Evolutionary conservation across 2,888 invertebrate genomes (phyloP).

Genomic region (Drosophila emarginata): DNA sequence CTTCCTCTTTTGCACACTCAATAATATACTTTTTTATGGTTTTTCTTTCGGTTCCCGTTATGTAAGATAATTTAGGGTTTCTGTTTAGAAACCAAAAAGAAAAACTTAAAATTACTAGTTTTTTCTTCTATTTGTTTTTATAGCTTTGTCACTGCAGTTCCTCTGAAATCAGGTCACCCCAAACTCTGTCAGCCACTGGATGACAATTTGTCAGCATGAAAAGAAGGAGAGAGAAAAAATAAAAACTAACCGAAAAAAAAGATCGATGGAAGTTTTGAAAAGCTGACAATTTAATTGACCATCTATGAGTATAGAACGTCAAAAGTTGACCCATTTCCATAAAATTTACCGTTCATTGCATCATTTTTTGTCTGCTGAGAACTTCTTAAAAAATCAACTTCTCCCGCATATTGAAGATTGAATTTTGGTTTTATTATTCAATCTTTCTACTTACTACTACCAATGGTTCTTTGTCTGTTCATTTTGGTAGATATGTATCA

Average conservation of each 20-base stretch:
- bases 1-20: constrained; percentile 12
- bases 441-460: constrained; percentile 29
- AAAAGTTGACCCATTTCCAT: constrained; percentile 57
- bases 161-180: constrained; percentile 6
- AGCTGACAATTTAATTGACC: constrained; percentile 67
- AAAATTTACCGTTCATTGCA: constrained; percentile 65
- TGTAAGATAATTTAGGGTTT: constrained; percentile 14
- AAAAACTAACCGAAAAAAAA: constrained; percentile 17
- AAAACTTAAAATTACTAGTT: background rate
- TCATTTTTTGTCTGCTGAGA: constrained; percentile 45
- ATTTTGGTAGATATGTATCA: constrained; percentile 33
- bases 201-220: constrained; percentile 56
- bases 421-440: background rate
- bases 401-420: constrained; percentile 48
- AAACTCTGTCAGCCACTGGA: constrained; percentile 11
- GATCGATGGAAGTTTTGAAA: constrained; percentile 58
- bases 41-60: constrained; percentile 8
- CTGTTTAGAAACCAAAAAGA: background rate
- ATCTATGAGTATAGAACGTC: constrained; percentile 18
- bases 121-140: constrained; percentile 1
- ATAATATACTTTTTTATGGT: background rate
- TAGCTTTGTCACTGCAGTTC: constrained; percentile 10
- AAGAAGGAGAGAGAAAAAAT: constrained; percentile 2
- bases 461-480: constrained; percentile 17
- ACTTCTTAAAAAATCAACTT: constrained; percentile 32